Conservation (phyloP, 2,113 vertebrate genomes). For the Catagonus wagneri region DNA sequence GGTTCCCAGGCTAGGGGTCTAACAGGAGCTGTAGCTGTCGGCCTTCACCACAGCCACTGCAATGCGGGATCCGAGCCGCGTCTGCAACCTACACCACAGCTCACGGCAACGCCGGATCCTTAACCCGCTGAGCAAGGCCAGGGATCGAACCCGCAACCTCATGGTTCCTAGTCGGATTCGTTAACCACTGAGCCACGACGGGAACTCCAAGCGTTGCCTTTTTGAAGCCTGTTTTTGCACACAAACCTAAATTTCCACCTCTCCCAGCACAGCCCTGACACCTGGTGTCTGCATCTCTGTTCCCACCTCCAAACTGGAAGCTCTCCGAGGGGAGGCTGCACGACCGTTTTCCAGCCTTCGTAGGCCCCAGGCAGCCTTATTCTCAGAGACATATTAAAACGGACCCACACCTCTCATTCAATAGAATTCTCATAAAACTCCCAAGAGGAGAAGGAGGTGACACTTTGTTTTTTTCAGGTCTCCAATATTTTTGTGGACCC, state of each 20-base stretch:
- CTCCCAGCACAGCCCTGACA: too few relatives aligned
- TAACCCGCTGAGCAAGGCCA: too few relatives aligned
- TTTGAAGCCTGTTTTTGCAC: not conserved
- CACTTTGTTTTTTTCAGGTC: not conserved
- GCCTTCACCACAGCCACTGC: too few relatives aligned
- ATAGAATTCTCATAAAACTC: not conserved
- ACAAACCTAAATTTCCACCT: not conserved
- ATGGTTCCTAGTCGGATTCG: too few relatives aligned
- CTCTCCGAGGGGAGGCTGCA: not conserved
- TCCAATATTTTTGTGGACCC: not conserved
- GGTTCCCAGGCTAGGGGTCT: too few relatives aligned
- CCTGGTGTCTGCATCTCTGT: not conserved
- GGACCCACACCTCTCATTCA: not conserved
- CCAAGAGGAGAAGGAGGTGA: not conserved
- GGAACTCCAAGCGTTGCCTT: accelerated
- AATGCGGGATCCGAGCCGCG: too few relatives aligned
- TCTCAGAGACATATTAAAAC: not conserved
- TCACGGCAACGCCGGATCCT: too few relatives aligned
- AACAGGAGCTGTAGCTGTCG: too few relatives aligned
- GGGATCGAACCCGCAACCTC: too few relatives aligned
- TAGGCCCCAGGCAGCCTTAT: not conserved
- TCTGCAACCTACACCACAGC: too few relatives aligned
- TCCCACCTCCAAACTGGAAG: not conserved
- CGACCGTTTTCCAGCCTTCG: not conserved
- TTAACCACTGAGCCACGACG: too few relatives aligned